Evolutionary conservation across 2,888 invertebrate genomes (phyloP).

Genomic region (Linnaemya tessellans): DNA sequence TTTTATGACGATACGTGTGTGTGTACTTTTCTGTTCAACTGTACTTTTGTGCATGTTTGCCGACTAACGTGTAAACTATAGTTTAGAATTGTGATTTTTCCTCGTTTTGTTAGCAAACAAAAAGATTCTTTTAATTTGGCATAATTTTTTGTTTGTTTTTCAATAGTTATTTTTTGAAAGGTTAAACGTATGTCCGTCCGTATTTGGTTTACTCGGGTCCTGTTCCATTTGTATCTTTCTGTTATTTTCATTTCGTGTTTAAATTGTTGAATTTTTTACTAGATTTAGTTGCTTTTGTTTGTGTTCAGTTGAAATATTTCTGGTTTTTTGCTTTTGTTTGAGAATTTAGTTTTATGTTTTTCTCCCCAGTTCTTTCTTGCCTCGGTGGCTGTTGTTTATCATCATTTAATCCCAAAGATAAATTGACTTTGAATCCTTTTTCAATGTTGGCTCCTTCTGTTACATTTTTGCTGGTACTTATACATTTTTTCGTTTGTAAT

Average conservation of each 20-base stretch:
- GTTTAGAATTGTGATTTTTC: slow-evolving; percentile 36
- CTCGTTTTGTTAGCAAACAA: slow-evolving; percentile 23
- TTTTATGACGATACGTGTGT: no score
- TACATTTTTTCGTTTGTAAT: slow-evolving; percentile 61
- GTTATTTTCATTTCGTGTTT: slow-evolving; percentile 33
- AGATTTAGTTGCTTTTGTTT: slow-evolving; percentile 35
- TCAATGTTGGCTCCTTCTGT: slow-evolving; percentile 60
- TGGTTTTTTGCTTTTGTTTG: slow-evolving; percentile 8
- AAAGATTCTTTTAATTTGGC: slow-evolving; percentile 18
- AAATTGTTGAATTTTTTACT: slow-evolving; percentile 50
- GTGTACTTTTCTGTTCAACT: not conserved
- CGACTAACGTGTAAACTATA: slow-evolving; percentile 20
- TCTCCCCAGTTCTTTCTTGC: not conserved
- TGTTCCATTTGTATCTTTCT: not conserved
- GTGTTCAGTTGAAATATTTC: slow-evolving; percentile 20
- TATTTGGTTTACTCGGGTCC: slow-evolving; percentile 28
- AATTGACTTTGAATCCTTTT: slow-evolving; percentile 73
- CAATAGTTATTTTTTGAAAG: slow-evolving; percentile 41
- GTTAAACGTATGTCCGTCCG: slow-evolving; percentile 50
- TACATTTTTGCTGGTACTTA: slow-evolving; percentile 38
- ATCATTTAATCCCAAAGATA: slow-evolving; percentile 73
- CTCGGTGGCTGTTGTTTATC: slow-evolving; percentile 66
- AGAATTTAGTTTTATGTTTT: slow-evolving; percentile 16
- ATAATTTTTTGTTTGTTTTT: not conserved
- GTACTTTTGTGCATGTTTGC: not conserved